Percentiles rank a stretch among this genome's conserved stretches.
These are phyloP conservation scores for Drosophila nebulosa DNA, from an alignment of 1,140 invertebrate genomes.

Conservation along the genomic window DNA sequence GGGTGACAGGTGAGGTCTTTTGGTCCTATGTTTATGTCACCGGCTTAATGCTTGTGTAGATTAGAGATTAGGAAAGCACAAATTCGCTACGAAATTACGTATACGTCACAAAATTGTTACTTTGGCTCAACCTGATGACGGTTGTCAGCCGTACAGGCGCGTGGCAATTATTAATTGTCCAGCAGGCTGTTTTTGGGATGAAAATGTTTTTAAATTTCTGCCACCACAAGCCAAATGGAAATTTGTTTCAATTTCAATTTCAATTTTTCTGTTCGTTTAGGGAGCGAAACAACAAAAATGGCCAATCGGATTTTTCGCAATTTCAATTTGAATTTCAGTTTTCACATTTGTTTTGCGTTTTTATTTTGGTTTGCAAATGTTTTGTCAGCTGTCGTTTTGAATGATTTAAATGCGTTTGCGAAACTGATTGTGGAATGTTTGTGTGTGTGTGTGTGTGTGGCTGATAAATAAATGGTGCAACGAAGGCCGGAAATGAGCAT, in stretches of 20 bases:
- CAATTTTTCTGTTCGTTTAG: background rate
- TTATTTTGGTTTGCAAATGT: conserved; percentile 2
- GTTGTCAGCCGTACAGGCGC: background rate
- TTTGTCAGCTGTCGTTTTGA: conserved; percentile 41
- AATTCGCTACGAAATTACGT: conserved; percentile 51
- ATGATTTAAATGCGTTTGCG: conserved; percentile 63
- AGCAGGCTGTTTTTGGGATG: conserved; percentile 5
- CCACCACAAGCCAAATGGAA: background rate
- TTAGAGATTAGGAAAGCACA: conserved; percentile 72
- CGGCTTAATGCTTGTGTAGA: conserved; percentile 69
- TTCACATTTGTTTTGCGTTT: background rate
- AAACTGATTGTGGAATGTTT: conserved; percentile 39
- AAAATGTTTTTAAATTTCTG: background rate
- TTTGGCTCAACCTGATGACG: conserved; percentile 33
- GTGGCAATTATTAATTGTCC: conserved; percentile 57
- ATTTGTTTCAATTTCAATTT: conserved; percentile 21
- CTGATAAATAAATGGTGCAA: conserved; percentile 45
- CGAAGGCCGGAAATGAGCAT: conserved; percentile 51
- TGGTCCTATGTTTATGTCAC: conserved; percentile 55
- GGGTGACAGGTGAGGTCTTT: background rate
- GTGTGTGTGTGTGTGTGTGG: conserved; percentile 10
- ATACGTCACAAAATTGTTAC: conserved; percentile 50
- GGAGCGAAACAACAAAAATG: background rate
- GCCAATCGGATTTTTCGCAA: background rate
- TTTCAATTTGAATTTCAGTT: background rate